Base-by-base conservation (phyloP, 2,888 invertebrate species). In the Branchellion lobata region DNA sequence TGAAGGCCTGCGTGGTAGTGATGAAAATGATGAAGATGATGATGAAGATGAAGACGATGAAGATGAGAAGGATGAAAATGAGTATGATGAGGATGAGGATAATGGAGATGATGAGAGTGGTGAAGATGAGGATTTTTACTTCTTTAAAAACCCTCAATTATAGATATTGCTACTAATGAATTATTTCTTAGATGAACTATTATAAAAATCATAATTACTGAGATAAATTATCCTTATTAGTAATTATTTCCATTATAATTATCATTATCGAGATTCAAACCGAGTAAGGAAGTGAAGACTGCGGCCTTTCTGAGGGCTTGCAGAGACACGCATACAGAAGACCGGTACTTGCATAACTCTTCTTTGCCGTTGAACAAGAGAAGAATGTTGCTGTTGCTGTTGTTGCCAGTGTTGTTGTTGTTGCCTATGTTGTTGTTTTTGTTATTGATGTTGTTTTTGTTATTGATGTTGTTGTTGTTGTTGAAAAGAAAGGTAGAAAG, bases 261-360 rank as follows among this genome's bases (percentile, higher is more conserved):
- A 8, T 40, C 5, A 40, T 40, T 8, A 40, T 40, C 14, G n/a
- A n/a, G n/a, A n/a, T n/a, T n/a, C 76, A 33, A 83, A 91, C 91
- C 94, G 81, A 96, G 89, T 1, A 92, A 91, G 86, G 95, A 96
- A 87, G 95, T 94, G 76, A 96, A 90, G 84, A 93, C 92, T 24
- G 96, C 95, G 29, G 95, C 95, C 90, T 92, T 93, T 86, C 95
- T 95, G 33, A 96, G 89, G 24, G 95, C 95, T 87, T 95, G 94
- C 80, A 96, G 90, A 83, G 94, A 93, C 83, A 93, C 91, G 80
- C 94, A 93, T 34, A 94, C 93, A 2, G 94, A 93, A 84, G 95
- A 94, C 83, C 92, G 90, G 18, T 91, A 90, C 80, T 85, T 86
- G 74, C 87, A 83, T 47, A 87, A 86, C 81, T 89, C 88, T 82